phyloP scores from a whole-genome alignment of 2,797 vertebrate genomes.

The Toxotes lorentzi region DNA sequence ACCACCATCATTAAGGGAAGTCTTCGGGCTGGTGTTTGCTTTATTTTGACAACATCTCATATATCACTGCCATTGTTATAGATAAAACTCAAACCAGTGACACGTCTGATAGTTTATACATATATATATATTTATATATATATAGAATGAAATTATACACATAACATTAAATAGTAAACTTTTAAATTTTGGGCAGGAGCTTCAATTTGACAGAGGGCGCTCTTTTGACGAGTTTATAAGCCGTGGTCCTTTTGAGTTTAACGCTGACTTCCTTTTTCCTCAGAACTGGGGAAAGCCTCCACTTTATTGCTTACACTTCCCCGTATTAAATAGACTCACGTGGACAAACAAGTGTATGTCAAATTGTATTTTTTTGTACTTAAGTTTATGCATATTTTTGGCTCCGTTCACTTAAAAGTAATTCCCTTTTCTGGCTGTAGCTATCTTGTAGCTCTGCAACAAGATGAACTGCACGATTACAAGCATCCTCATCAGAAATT shows the following conservation, averaged over 20 bases:
- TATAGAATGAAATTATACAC: conserved; percentile 69
- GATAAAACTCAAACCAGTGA: conserved; percentile 53
- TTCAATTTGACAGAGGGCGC: conserved; percentile 62
- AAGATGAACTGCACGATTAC: conserved; percentile 59
- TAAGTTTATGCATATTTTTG: conserved; percentile 33
- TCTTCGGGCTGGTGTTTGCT: conserved; percentile 47
- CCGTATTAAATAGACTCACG: conserved; percentile 35
- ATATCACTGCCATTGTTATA: conserved; percentile 34
- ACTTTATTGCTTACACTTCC: conserved; percentile 55
- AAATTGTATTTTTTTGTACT: conserved; percentile 41
- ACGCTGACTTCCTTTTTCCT: conserved; percentile 39
- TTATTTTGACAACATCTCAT: conserved; percentile 34
- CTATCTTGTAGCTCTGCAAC: conserved; percentile 36
- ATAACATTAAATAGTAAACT: conserved; percentile 69
- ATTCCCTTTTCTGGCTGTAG: conserved; percentile 47
- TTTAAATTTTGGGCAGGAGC: conserved; percentile 72
- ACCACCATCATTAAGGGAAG: conserved; percentile 25
- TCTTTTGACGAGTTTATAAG: conserved; percentile 64
- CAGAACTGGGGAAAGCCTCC: conserved; percentile 30
- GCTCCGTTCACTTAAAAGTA: conserved; percentile 17
- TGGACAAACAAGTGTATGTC: conserved; percentile 38
- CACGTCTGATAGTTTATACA: conserved; percentile 61
- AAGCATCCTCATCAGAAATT: conserved; percentile 58
- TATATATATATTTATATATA: conserved; percentile 59
- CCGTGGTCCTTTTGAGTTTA: conserved; percentile 40